These are phyloP conservation scores for Oryzias dopingdopingensis DNA, from an alignment of 2,797 vertebrate genomes.

Conservation along the genomic window DNA sequence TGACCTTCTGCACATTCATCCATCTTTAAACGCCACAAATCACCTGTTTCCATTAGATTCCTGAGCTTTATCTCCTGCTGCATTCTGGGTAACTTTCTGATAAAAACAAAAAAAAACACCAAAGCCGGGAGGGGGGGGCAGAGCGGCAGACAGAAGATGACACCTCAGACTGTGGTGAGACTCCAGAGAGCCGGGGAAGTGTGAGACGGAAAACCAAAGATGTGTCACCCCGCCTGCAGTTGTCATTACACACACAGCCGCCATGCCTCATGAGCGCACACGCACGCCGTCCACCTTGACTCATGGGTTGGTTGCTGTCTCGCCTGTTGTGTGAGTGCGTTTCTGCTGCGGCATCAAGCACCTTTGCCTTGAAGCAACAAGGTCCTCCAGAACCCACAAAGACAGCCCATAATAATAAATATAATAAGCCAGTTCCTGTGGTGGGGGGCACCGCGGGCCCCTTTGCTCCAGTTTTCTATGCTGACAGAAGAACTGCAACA, in stretches of 20 bases:
- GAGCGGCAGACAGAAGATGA: constrained; percentile 21
- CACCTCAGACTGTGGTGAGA: constrained; percentile 53
- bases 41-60: constrained; percentile 62
- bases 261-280: constrained; percentile 14
- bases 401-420: too few species aligned
- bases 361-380: constrained; percentile 23
- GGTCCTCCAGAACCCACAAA: too few species aligned
- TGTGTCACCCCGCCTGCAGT: constrained; percentile 59
- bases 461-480: too few species aligned
- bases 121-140: background rate
- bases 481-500: too few species aligned
- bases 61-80: constrained; percentile 23
- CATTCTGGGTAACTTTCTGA: constrained; percentile 1
- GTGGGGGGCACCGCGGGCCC: too few species aligned
- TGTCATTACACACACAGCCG: constrained; percentile 33
- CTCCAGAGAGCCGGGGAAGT: constrained; percentile 49
- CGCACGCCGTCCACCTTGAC: constrained; percentile 27
- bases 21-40: constrained; percentile 38
- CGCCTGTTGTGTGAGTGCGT: constrained; percentile 20
- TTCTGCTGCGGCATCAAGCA: constrained; percentile 36
- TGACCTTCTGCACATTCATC: constrained; percentile 52
- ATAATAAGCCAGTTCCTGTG: too few species aligned
- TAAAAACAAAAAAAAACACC: constrained; percentile 2
- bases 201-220: constrained; percentile 65
- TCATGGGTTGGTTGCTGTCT: constrained; percentile 26